phyloP scores from a whole-genome alignment of 2,113 vertebrate species.

The Crotalus helleri region DNA sequence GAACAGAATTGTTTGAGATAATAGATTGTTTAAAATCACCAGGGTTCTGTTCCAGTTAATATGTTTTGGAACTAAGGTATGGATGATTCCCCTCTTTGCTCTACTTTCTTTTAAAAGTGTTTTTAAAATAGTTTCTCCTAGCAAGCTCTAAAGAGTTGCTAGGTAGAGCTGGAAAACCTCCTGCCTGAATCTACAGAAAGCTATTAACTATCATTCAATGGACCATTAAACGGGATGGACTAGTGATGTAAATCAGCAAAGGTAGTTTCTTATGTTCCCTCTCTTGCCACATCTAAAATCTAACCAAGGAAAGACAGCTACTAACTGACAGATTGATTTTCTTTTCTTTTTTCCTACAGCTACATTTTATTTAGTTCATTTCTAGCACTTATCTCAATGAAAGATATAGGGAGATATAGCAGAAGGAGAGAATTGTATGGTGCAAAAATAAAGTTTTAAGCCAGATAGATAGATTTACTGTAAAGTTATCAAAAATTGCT shows the following conservation, averaged over 20 bases:
- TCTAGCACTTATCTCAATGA: neutral
- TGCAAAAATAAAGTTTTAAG: neutral
- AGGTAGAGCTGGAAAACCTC: neutral
- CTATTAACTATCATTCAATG: neutral
- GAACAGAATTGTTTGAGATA: neutral
- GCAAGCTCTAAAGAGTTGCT: neutral
- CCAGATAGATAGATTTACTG: neutral
- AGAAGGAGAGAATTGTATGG: neutral
- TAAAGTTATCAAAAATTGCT: neutral
- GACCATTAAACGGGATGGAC: neutral
- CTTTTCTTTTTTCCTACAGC: neutral
- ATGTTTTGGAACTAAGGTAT: fast-evolving
- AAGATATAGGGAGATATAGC: neutral
- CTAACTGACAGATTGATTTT: neutral
- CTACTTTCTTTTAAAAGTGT: neutral
- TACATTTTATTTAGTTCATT: neutral
- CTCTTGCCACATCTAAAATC: neutral
- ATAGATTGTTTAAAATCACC: neutral
- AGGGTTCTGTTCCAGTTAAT: neutral
- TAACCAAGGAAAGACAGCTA: neutral
- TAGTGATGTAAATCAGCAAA: neutral
- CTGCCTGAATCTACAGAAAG: neutral
- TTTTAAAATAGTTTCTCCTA: neutral
- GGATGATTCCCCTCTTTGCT: neutral
- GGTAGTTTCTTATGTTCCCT: neutral